Evolutionary conservation across 2,797 vertebrate genomes (phyloP), one percentile per base, ranked within the genome.

Genomic region (Chiloscyllium punctatum): DNA sequence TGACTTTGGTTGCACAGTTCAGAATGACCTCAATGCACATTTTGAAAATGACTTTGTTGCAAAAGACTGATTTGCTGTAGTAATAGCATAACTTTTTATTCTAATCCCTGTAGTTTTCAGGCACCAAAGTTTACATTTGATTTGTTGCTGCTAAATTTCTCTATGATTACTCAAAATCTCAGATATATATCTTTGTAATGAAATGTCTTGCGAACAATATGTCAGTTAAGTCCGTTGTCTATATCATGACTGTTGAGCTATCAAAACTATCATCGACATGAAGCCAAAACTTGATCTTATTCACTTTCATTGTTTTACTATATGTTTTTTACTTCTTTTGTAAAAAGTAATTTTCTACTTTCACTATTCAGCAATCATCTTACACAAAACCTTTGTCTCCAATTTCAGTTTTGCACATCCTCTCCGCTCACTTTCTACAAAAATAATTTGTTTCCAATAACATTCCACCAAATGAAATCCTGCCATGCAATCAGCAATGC

Each of bases 1-100:
- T 95, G 69, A 95, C 94, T 95, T 95, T 95, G 69, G 94, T 51
- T 95, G 94, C 94, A 95, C 94, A 53, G 69, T 74, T 95, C 94
- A 74, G 94, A 95, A 71, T 74, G 42, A 77, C 94, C 94, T 95
- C 94, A 95, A 25, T 53, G 94, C 51, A 74, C 72, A 77, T 57
- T 51, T 71, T 53, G 72, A 95, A 94, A 95, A n/a, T 77, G 72
- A 53, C 94, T 91, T 66, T 53, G 11, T 48, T 77, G 42, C 42
- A 48, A 77, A 53, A 77, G 71, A 95, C 94, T 95, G 71, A 95
- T 95, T 57, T 71, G 77, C 71, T 95, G 51, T 77, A 51, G 94
- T 72, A 95, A 77, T 66, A 77, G 72, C 94, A 95, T 77, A 53
- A 95, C 72, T 95, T 95, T 91, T 53, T 95, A 95, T 95, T 95